Evolutionary conservation across 2,888 invertebrate genomes (phyloP).

Genomic region (Dolichomitus sp.): DNA sequence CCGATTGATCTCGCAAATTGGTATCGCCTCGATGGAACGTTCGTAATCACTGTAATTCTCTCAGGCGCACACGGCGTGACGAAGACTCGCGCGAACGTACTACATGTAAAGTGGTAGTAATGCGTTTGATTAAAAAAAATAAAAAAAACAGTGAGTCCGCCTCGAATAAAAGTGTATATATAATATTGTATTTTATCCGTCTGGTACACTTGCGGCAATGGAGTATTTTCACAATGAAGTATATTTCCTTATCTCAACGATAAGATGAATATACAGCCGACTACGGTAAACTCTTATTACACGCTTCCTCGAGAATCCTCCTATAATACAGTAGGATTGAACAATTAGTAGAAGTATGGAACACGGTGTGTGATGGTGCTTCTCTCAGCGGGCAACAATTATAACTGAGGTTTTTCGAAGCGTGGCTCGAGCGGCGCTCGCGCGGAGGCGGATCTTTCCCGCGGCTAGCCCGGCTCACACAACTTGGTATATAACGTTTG

Average conservation of each 20-base stretch:
- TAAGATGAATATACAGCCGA: neutral
- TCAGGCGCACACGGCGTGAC: constrained; percentile 52
- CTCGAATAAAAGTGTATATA: constrained; percentile 7
- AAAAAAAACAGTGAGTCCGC: neutral
- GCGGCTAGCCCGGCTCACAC: constrained; percentile 63
- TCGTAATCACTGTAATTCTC: constrained; percentile 65
- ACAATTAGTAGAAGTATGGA: constrained; percentile 32
- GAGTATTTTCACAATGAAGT: neutral
- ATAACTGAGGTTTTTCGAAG: constrained; percentile 86
- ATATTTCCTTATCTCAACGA: constrained; percentile 1
- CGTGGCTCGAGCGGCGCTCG: constrained; percentile 71
- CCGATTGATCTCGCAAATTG: constrained; percentile 62
- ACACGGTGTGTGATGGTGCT: constrained; percentile 72
- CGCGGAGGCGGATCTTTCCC: constrained; percentile 83
- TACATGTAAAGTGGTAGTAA: constrained; percentile 1
- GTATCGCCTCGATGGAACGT: constrained; percentile 44
- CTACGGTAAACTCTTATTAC: neutral
- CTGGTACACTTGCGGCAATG: constrained; percentile 27
- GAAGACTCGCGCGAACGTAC: constrained; percentile 31
- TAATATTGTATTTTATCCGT: constrained; percentile 29
- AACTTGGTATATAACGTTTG: constrained; percentile 29
- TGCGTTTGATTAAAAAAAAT: neutral
- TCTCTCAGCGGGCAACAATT: constrained; percentile 85
- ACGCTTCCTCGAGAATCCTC: neutral
- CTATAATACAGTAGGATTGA: constrained; percentile 8